Percentiles rank a stretch among this genome's conserved stretches.
These are phyloP conservation scores for Galerucella nymphaeae DNA, from an alignment of 2,888 invertebrate species.

Conservation along the genomic window DNA sequence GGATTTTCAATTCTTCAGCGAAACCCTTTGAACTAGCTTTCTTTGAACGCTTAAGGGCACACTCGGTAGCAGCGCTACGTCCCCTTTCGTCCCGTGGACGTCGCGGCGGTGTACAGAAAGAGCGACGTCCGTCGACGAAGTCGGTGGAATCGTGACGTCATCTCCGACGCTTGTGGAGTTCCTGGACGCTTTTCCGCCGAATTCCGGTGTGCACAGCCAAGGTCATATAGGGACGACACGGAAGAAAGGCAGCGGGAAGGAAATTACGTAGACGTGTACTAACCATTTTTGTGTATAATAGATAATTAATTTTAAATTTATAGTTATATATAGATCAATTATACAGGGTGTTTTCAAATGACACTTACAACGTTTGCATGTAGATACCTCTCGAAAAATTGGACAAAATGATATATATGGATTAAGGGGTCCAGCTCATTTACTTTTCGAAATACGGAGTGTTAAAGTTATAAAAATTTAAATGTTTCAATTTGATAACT, in stretches of 20 bases:
- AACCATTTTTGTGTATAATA: not conserved
- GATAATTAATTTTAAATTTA: too few relatives aligned
- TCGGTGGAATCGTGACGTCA: conserved; percentile 27
- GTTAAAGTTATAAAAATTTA: too few relatives aligned
- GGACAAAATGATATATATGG: too few relatives aligned
- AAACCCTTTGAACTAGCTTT: not conserved
- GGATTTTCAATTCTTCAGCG: not conserved
- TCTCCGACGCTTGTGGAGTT: conserved; percentile 20
- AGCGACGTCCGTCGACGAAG: conserved; percentile 19
- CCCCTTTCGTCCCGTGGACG: conserved; percentile 2
- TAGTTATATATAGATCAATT: too few relatives aligned
- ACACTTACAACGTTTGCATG: too few relatives aligned
- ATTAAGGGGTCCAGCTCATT: too few relatives aligned
- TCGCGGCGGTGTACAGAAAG: not conserved
- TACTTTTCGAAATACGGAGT: too few relatives aligned
- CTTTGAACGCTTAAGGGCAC: not conserved
- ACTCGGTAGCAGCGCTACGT: not conserved
- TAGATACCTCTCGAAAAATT: too few relatives aligned
- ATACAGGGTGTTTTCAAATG: too few relatives aligned
- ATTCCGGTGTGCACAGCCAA: conserved; percentile 16
- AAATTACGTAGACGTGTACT: not conserved
- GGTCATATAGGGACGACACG: conserved; percentile 4
- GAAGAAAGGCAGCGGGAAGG: not conserved
- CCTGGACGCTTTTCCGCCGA: conserved; percentile 7
- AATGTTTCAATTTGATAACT: too few relatives aligned